Conservation (phyloP, 1,140 invertebrate species). For the Asobara japonica region DNA sequence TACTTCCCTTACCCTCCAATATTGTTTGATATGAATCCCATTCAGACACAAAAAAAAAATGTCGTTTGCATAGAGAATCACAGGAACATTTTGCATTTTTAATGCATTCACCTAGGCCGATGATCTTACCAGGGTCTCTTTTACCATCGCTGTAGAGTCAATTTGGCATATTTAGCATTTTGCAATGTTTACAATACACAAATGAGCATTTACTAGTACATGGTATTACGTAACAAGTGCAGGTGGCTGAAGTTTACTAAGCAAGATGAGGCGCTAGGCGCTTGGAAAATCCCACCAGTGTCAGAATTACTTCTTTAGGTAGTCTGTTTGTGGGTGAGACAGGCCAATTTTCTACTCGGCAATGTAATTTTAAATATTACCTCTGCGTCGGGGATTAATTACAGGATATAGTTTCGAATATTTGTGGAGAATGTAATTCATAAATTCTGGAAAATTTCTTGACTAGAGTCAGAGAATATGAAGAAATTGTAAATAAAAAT, state of each 20-base stretch:
- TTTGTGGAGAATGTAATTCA: neutral
- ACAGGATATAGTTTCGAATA: neutral
- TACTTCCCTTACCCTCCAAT: neutral
- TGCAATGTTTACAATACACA: too few species aligned
- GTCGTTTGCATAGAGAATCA: neutral
- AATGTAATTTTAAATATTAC: conserved; percentile 9
- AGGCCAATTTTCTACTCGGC: neutral
- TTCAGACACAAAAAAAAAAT: neutral
- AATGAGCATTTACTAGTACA: too few species aligned
- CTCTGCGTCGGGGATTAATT: neutral
- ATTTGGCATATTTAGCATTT: too few species aligned
- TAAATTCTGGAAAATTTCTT: neutral
- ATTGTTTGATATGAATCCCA: neutral
- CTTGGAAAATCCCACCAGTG: neutral
- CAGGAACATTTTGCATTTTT: neutral
- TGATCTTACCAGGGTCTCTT: too few species aligned
- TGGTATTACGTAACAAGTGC: neutral
- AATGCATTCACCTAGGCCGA: neutral
- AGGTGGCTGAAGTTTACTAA: neutral
- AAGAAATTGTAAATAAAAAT: too few species aligned
- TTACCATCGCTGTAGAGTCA: too few species aligned
- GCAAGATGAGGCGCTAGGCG: too few species aligned
- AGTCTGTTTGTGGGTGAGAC: neutral
- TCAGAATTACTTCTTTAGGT: neutral
- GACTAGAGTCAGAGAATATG: too few species aligned